Evolutionary conservation across 2,888 invertebrate species (phyloP).

Genomic region (Pyrgus malvae): DNA sequence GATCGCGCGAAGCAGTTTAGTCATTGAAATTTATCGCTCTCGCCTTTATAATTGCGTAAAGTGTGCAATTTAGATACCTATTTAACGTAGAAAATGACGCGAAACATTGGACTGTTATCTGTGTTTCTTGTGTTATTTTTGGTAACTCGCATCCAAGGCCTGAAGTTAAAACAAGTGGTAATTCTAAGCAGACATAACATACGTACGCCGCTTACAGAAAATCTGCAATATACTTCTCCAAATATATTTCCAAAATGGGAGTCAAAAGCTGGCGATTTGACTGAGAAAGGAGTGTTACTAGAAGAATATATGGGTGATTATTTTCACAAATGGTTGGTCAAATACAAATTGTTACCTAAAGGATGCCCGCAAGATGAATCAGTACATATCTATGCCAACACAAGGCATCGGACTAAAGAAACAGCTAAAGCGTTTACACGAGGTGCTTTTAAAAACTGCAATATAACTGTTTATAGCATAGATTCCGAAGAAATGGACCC

Average conservation of each 20-base stretch:
- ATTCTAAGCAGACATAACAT: constrained; percentile 62
- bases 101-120: constrained; percentile 12
- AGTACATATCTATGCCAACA: constrained; percentile 58
- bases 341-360: constrained; percentile 43
- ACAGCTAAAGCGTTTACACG: constrained; percentile 55
- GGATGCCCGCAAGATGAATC: constrained; percentile 47
- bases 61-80: too few species aligned
- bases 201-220: constrained; percentile 53
- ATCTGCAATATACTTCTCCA: constrained; percentile 44
- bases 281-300: constrained; percentile 54
- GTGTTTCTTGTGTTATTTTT: constrained; percentile 9
- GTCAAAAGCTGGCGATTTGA: constrained; percentile 49
- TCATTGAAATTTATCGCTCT: too few species aligned
- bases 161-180: constrained; percentile 49
- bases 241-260: constrained; percentile 54
- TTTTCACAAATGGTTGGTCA: constrained; percentile 53
- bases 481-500: constrained; percentile 48
- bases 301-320: constrained; percentile 62
- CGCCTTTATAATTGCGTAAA: too few species aligned
- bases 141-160: neutral
- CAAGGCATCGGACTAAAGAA: constrained; percentile 52
- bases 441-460: constrained; percentile 56
- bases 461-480: constrained; percentile 45
- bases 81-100: constrained; percentile 29
- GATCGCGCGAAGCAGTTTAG: too few species aligned